These are phyloP conservation scores for Lagopus muta DNA, from an alignment of 2,113 vertebrate genomes.

Conservation along the genomic window DNA sequence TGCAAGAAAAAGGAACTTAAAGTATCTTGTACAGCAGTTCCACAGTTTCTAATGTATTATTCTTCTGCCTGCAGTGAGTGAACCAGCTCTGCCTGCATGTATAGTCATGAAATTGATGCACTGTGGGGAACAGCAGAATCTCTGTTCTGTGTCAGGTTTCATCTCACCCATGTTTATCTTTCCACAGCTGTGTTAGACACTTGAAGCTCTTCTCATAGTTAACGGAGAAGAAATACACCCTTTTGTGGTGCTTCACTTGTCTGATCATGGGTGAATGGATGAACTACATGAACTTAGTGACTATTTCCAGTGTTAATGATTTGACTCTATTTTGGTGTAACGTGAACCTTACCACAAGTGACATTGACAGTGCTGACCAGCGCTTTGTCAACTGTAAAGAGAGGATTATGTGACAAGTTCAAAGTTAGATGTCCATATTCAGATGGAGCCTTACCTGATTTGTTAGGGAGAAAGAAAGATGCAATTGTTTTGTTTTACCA, in stretches of 20 bases:
- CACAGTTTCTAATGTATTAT: not conserved
- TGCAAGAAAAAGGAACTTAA: not conserved
- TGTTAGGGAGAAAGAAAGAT: not conserved
- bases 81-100: not conserved
- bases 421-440: not conserved
- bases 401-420: not conserved
- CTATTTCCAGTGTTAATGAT: no score
- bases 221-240: not conserved
- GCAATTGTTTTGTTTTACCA: not conserved
- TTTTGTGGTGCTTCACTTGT: not conserved
- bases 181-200: not conserved
- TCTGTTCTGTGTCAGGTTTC: not conserved
- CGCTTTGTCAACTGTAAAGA: not conserved
- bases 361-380: not conserved
- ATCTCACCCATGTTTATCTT: not conserved
- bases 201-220: not conserved
- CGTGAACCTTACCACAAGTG: not conserved
- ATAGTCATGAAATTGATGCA: fast-evolving
- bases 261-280: not conserved
- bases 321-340: not conserved
- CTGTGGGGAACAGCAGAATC: not conserved
- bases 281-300: no score
- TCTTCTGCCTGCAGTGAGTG: not conserved
- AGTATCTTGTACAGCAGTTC: not conserved
- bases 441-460: not conserved